phyloP scores from a whole-genome alignment of 2,113 vertebrate species.

The Chaenogobius annularis region DNA sequence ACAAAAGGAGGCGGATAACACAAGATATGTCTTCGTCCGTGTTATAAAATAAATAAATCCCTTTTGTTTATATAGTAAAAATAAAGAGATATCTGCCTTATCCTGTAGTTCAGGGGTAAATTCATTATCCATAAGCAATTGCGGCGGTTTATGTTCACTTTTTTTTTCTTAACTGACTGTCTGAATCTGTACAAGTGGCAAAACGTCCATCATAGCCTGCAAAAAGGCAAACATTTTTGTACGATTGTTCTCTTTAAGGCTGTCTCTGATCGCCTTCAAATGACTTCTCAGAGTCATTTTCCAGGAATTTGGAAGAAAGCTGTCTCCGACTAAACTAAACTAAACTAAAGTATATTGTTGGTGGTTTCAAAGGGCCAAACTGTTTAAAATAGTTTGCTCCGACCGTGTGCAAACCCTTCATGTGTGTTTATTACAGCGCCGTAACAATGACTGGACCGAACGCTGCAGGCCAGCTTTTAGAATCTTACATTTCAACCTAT shows the following conservation, averaged over 20 bases:
- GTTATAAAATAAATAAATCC: no score
- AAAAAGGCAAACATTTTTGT: not conserved
- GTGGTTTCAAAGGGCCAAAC: slow-evolving; percentile 10
- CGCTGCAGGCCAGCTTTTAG: not conserved
- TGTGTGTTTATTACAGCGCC: slow-evolving; percentile 15
- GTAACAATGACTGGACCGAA: slow-evolving; percentile 37
- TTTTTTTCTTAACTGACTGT: no score
- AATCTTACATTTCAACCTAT: slow-evolving; percentile 7
- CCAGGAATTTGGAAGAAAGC: not conserved
- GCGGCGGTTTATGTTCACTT: no score
- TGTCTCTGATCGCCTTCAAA: not conserved
- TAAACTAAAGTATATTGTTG: not conserved
- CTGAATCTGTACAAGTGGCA: not conserved
- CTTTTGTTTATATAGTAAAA: no score
- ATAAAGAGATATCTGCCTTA: not conserved
- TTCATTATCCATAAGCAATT: no score
- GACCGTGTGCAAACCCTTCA: not conserved
- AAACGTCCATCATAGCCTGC: not conserved
- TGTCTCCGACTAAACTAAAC: not conserved
- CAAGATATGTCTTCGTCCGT: no score
- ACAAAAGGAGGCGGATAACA: no score
- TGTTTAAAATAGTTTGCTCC: slow-evolving; percentile 8
- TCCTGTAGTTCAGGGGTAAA: no score
- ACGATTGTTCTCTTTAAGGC: not conserved
- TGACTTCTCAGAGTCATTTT: not conserved